phyloP scores from a whole-genome alignment of 2,888 invertebrate species.

The Nymphalis polychloros region DNA sequence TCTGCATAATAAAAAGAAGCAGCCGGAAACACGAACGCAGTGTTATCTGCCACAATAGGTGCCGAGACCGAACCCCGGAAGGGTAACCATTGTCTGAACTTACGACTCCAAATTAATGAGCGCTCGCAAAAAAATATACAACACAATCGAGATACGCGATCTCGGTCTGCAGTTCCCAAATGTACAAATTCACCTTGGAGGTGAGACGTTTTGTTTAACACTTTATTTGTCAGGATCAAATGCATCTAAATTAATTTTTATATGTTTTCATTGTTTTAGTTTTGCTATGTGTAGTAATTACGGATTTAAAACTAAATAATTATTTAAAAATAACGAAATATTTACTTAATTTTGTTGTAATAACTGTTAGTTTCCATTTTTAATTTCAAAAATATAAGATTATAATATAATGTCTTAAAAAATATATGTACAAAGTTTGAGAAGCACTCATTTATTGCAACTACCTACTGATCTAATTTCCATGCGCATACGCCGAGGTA shows the following conservation, averaged over 20 bases:
- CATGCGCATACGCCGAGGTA: slow-evolving; percentile 74
- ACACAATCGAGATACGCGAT: slow-evolving; percentile 76
- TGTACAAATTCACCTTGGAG: slow-evolving; percentile 24
- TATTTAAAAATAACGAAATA: too few relatives aligned
- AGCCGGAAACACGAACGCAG: slow-evolving; percentile 70
- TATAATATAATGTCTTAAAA: too few relatives aligned
- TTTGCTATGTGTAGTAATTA: too few relatives aligned
- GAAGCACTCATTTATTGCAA: slow-evolving; percentile 48
- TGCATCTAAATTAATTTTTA: too few relatives aligned
- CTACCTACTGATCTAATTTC: slow-evolving; percentile 82
- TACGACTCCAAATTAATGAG: slow-evolving; percentile 79
- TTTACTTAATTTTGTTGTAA: too few relatives aligned
- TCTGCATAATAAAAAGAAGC: slow-evolving; percentile 79
- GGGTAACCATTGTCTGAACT: slow-evolving; percentile 76
- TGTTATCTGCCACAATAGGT: slow-evolving; percentile 69
- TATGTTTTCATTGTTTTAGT: too few relatives aligned
- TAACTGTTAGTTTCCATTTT: too few relatives aligned
- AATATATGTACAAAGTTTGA: slow-evolving; percentile 52
- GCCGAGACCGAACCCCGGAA: slow-evolving; percentile 57
- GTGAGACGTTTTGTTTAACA: neutral
- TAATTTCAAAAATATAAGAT: too few relatives aligned
- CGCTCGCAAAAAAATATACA: slow-evolving; percentile 65
- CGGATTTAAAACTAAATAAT: too few relatives aligned
- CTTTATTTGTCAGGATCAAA: too few relatives aligned
- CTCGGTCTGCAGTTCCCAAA: slow-evolving; percentile 63